A percentile compares a stretch with the other conserved stretches of the same genome.
Conservation (phyloP, 2,888 invertebrate genomes). For the Thysanoteuthis rhombus region DNA sequence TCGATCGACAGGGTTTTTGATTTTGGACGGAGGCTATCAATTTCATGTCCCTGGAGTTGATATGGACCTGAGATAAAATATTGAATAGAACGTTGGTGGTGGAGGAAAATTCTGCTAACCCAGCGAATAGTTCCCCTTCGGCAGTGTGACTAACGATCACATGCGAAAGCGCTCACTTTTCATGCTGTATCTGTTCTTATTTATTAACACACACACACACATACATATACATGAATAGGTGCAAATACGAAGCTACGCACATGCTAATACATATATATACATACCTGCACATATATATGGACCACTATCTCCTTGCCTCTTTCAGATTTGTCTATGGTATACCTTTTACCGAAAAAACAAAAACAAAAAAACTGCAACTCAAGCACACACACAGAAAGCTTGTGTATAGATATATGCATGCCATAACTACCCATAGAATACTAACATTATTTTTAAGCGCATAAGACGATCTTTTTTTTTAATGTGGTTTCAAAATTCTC, state of each 20-base stretch:
- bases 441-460: no score
- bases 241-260: background rate
- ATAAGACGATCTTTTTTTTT: no score
- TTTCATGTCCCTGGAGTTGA: background rate
- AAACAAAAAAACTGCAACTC: no score
- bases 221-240: background rate
- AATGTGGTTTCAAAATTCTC: no score
- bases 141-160: background rate
- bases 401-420: no score
- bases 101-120: background rate
- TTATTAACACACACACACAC: background rate
- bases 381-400: no score
- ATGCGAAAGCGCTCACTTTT: background rate
- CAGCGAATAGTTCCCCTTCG: background rate
- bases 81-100: background rate
- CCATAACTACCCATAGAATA: no score
- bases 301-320: no score
- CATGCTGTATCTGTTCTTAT: background rate
- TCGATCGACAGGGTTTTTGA: constrained; percentile 1
- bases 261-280: background rate
- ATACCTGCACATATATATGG: background rate
- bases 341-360: no score
- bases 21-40: constrained; percentile 12
- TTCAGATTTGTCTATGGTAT: no score
- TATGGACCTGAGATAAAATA: constrained; percentile 12